These are phyloP conservation scores for Barnardius zonarius DNA, from an alignment of 2,113 vertebrate species.

Conservation along the genomic window DNA sequence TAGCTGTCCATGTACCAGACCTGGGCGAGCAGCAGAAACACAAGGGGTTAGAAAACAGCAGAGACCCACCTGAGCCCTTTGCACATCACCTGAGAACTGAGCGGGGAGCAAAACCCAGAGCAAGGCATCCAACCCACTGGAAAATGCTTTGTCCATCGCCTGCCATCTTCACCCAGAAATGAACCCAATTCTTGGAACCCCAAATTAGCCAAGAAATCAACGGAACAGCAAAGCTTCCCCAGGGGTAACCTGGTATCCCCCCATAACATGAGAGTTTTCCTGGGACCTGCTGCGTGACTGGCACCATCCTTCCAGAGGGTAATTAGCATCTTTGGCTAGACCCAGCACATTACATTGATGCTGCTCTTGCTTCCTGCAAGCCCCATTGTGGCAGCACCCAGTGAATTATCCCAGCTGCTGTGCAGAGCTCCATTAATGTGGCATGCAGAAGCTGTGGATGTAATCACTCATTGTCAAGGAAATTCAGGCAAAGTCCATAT, in stretches of 20 bases:
- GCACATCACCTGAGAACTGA: neutral
- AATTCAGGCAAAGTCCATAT: neutral
- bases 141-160: rapidly evolving
- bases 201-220: neutral
- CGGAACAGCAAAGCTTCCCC: neutral
- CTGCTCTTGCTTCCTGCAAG: neutral
- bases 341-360: neutral
- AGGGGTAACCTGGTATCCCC: neutral
- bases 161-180: neutral
- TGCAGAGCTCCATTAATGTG: neutral
- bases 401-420: neutral
- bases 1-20: constrained; percentile 99
- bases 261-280: neutral
- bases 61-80: neutral
- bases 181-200: neutral
- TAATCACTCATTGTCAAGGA: neutral
- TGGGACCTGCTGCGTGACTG: neutral
- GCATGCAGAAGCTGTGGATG: neutral
- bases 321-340: neutral
- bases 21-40: constrained; percentile 55
- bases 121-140: neutral
- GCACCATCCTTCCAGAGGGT: neutral
- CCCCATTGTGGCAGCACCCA: neutral
- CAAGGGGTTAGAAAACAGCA: neutral
- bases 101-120: neutral